phyloP scores from a whole-genome alignment of 2,797 vertebrate genomes.

The Eulemur mongoz region DNA sequence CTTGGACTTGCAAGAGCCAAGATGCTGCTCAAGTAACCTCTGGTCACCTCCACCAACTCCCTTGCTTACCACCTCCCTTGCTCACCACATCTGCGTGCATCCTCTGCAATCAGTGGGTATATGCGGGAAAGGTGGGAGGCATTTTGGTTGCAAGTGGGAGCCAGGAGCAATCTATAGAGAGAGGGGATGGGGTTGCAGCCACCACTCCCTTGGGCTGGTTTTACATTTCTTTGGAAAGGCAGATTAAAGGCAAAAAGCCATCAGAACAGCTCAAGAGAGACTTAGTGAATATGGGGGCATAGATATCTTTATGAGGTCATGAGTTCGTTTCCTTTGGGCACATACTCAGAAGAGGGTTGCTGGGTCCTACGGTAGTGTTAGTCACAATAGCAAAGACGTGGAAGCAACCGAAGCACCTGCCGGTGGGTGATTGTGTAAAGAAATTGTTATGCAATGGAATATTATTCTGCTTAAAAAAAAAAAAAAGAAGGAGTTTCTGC shows the following conservation, averaged over 20 bases:
- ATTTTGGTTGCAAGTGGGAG: background rate
- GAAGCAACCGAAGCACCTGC: background rate
- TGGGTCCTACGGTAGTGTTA: background rate
- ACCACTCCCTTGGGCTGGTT: background rate
- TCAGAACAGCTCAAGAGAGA: conserved; percentile 33
- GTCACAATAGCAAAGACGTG: background rate
- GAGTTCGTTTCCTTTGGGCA: background rate
- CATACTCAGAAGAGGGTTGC: background rate
- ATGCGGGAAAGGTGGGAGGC: background rate
- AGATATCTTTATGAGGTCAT: background rate
- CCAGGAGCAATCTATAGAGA: background rate
- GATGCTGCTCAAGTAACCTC: background rate
- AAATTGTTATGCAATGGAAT: background rate
- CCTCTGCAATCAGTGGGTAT: background rate
- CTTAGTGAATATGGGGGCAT: background rate
- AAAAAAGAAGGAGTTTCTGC: background rate
- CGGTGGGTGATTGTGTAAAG: background rate
- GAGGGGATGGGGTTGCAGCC: background rate
- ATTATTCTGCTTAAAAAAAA: background rate
- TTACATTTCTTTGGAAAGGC: background rate
- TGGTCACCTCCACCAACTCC: background rate
- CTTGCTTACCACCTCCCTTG: background rate
- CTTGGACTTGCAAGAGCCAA: background rate
- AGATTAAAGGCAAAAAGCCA: background rate
- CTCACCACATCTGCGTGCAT: background rate